Base-by-base conservation (phyloP, 2,113 vertebrate species). In the Dascyllus trimaculatus region DNA sequence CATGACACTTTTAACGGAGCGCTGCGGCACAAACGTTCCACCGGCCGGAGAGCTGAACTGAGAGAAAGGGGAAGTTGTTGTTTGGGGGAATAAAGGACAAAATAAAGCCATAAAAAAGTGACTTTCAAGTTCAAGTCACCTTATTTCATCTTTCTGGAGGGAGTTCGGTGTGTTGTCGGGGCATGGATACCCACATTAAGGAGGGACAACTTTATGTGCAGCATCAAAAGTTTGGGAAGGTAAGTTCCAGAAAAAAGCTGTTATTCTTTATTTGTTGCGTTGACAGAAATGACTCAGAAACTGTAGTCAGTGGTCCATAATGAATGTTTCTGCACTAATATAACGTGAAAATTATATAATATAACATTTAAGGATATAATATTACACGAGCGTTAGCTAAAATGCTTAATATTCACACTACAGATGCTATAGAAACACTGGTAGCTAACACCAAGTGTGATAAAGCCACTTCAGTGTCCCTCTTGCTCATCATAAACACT, bases 161-260 rank as follows among this genome's bases (percentile, higher is more conserved):
- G 53, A 59, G 15, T 29, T 57, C 53, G 25, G 29, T 18, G 53
- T 26, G 45, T 46, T 15, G 15, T 18, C 45, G 51, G 84, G 91
- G 80, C 64, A 95, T 95, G 95, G 95, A 95, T 84, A 88, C 93
- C 32, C 93, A 95, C 85, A 69, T 95, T 1, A 95, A 95, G 79
- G 95, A 95, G 73, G 95, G 95, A 88, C 95, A 94, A 53, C 94
- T 95, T 52, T 94, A 93, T 58, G 94, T 95, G 65, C 95, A 95
- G 59, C 93, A 95, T 57, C 94, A 93, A 57, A 95, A 95, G 92
- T 95, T 95, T 88, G 94, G 94, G 18, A 95, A 95, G 95, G 95
- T 95, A 86, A 90, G 91, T 68, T 5, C 1, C 13, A 21, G 5
- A 29, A 45, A 53, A 40, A 8, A 49, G 14, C 14, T 5, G 19